phyloP scores from a whole-genome alignment of 2,888 invertebrate species.

The Rhamphomyia laevipes region DNA sequence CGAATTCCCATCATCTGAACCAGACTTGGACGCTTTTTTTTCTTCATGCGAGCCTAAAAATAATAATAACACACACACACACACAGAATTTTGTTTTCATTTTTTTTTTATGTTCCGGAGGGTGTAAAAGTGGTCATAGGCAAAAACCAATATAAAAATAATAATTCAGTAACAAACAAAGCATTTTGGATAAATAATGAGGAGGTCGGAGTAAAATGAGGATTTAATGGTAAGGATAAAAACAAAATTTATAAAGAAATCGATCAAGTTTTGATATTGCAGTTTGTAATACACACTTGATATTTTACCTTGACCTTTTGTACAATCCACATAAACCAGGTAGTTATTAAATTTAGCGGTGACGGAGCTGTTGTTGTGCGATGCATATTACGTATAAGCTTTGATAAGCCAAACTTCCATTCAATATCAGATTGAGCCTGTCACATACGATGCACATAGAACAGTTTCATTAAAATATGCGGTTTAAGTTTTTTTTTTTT shows the following conservation, averaged over 20 bases:
- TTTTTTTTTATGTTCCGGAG: not conserved
- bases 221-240: conserved; percentile 14
- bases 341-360: conserved; percentile 92
- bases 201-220: conserved; percentile 7
- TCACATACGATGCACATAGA: conserved; percentile 13
- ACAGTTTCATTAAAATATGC: not conserved
- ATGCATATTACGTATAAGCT: conserved; percentile 97
- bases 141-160: conserved; percentile 14
- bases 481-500: not conserved
- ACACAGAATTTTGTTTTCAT: not conserved
- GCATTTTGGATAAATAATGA: conserved; percentile 10
- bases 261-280: conserved; percentile 9
- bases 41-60: conserved; percentile 46
- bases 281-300: conserved; percentile 24
- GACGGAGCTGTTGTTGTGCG: conserved; percentile 94
- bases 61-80: conserved; percentile 11
- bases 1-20: conserved; percentile 72
- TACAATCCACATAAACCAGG: conserved; percentile 79
- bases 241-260: not conserved
- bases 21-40: conserved; percentile 69
- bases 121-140: conserved; percentile 13
- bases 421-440: conserved; percentile 99
- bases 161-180: too few relatives aligned
- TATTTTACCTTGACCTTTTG: conserved; percentile 60
- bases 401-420: conserved; percentile 99